Evolutionary conservation across 2,113 vertebrate genomes (phyloP).

Genomic region (Oophaga pumilio): DNA sequence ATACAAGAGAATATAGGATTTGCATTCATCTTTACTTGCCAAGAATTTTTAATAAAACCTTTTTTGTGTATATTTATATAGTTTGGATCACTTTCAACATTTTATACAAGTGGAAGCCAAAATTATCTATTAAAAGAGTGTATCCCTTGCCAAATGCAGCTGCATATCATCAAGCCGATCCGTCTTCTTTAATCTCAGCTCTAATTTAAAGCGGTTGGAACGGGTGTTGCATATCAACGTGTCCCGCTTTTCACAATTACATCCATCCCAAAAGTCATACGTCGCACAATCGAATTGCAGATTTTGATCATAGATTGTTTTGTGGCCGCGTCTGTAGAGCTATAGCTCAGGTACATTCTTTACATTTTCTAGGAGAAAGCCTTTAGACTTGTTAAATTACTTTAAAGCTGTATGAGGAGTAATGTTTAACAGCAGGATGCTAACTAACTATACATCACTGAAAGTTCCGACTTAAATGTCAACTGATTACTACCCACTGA

Average conservation of each 20-base stretch:
- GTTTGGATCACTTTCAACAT: constrained; percentile 1
- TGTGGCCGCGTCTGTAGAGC: not conserved
- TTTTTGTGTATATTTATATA: constrained; percentile 10
- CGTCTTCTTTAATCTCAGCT: not conserved
- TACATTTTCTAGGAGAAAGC: not conserved
- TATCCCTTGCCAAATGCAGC: not conserved
- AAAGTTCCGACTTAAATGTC: constrained; percentile 8
- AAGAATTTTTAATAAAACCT: not conserved
- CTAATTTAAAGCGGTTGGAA: not conserved
- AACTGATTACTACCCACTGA: constrained; percentile 27
- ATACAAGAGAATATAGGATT: not conserved
- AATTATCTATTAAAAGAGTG: not conserved
- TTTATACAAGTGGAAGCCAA: not conserved
- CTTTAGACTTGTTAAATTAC: not conserved
- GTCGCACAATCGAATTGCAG: not conserved
- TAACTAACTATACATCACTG: constrained; percentile 4
- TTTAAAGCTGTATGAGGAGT: not conserved
- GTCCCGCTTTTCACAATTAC: not conserved
- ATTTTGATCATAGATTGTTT: not conserved
- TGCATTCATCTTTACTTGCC: not conserved
- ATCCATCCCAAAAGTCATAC: not conserved
- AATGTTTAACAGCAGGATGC: constrained; percentile 10
- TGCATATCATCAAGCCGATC: not conserved
- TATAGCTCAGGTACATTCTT: not conserved
- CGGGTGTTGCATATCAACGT: not conserved